phyloP scores from a whole-genome alignment of 53 echinoderm and acorn worm genomes.

The Luidia sarsii region DNA sequence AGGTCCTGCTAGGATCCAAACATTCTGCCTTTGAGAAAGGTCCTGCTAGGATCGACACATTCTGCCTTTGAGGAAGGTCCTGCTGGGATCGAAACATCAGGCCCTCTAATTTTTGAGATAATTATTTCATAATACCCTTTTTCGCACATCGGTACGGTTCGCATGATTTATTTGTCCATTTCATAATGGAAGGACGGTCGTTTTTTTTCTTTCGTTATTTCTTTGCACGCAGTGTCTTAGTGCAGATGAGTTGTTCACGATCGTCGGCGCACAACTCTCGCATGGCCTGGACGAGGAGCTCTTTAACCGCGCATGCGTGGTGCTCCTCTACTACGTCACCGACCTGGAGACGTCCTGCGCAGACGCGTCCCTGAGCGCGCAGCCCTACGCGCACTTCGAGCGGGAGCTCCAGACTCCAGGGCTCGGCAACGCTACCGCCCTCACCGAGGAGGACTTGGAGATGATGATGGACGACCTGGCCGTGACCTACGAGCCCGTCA shows the following conservation, averaged over 20 bases:
- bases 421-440: background rate
- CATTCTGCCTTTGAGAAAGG: too few species aligned
- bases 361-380: background rate
- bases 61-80: too few species aligned
- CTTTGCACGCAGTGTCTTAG: conserved; percentile 19
- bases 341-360: conserved; percentile 40
- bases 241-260: conserved; percentile 39
- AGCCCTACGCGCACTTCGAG: background rate
- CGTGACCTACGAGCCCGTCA: conserved; percentile 37
- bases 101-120: too few species aligned
- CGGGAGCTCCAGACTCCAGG: background rate
- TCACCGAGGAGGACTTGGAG: conserved; percentile 73
- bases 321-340: conserved; percentile 60
- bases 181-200: too few species aligned
- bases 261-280: conserved; percentile 28
- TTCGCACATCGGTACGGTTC: too few species aligned
- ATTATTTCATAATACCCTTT: too few species aligned
- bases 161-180: too few species aligned
- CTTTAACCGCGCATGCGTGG: conserved; percentile 59
- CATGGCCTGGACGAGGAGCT: conserved; percentile 61
- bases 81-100: too few species aligned
- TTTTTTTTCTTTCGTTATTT: background rate
- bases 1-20: too few species aligned
- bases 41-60: too few species aligned
- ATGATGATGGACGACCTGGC: conserved; percentile 45